Percentiles rank a stretch among this genome's conserved stretches.
Evolutionary conservation across 2,888 invertebrate genomes (phyloP).

Genomic region (Colostygia pectinataria): DNA sequence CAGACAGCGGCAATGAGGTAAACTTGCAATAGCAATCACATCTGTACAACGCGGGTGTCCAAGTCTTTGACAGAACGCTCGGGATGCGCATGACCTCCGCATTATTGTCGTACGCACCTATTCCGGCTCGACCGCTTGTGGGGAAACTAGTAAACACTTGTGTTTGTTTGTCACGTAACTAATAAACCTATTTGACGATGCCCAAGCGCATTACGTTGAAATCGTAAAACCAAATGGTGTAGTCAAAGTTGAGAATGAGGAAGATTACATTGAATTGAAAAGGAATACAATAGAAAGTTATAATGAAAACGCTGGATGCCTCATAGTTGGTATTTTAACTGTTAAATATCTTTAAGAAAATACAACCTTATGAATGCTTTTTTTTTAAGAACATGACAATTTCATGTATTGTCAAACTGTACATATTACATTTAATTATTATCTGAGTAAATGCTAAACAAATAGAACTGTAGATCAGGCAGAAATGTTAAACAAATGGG

Average conservation of each 20-base stretch:
- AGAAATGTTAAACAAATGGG: neutral
- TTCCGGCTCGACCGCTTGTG: constrained; percentile 18
- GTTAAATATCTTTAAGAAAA: no score
- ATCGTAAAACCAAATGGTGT: constrained; percentile 17
- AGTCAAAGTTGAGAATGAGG: constrained; percentile 2
- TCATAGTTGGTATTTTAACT: no score
- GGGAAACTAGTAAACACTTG: constrained; percentile 21
- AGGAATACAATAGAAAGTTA: neutral
- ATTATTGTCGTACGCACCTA: constrained; percentile 26
- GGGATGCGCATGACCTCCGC: constrained; percentile 19
- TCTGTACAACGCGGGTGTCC: neutral
- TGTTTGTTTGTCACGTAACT: constrained; percentile 28
- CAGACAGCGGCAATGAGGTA: no score
- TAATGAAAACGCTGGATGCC: no score
- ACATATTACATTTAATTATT: no score
- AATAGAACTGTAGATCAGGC: neutral
- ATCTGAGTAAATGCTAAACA: neutral
- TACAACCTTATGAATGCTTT: no score
- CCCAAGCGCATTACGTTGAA: constrained; percentile 10
- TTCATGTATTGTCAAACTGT: no score
- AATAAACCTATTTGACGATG: constrained; percentile 25
- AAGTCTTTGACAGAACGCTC: constrained; percentile 11
- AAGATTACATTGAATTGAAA: constrained; percentile 11
- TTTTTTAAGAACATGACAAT: no score
- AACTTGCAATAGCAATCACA: no score